Percentiles rank a stretch among this genome's conserved stretches.
phyloP scores from a whole-genome alignment of 2,113 vertebrate species.

The Chaetura pelagica region DNA sequence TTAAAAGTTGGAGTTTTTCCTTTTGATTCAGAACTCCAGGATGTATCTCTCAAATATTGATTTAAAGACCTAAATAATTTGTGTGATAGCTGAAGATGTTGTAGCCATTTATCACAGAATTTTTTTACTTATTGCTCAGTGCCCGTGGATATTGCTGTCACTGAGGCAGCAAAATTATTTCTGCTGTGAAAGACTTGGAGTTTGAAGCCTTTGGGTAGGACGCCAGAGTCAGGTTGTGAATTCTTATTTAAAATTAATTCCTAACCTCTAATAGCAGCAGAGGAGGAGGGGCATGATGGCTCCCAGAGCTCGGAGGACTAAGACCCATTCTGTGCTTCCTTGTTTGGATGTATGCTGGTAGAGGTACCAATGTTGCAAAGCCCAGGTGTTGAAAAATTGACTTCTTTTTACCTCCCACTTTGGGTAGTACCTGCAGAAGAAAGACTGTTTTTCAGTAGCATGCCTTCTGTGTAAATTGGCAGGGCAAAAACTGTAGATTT shows the following conservation, averaged over 20 bases:
- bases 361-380: neutral
- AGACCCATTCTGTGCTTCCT: neutral
- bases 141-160: neutral
- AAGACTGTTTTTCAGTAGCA: neutral
- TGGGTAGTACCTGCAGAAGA: neutral
- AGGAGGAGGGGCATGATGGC: fast-evolving
- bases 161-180: neutral
- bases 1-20: neutral
- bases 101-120: neutral
- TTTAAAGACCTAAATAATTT: neutral
- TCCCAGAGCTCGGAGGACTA: neutral
- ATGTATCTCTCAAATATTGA: neutral
- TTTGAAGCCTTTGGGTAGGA: conserved; percentile 7
- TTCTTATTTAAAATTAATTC: conserved; percentile 5
- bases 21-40: neutral
- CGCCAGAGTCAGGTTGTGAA: neutral
- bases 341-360: neutral
- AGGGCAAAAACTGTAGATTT: neutral
- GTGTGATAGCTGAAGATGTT: neutral
- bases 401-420: neutral
- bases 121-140: neutral
- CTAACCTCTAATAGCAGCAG: neutral
- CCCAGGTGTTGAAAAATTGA: neutral
- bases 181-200: neutral
- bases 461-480: neutral